These are phyloP conservation scores for Sphaeridia pumilis DNA, from an alignment of 2,888 invertebrate genomes.

Conservation along the genomic window DNA sequence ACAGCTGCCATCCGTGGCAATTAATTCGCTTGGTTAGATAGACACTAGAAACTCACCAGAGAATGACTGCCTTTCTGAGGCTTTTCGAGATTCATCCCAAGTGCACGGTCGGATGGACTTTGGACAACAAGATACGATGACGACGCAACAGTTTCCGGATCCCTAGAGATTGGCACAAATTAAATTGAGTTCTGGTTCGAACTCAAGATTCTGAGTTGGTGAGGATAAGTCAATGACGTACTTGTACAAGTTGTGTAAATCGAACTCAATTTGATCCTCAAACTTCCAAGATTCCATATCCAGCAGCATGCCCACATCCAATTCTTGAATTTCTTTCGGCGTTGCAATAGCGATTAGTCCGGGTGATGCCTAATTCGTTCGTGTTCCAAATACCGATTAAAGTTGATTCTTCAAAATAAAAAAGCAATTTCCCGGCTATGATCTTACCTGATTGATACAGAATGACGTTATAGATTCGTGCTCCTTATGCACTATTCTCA, in stretches of 20 bases:
- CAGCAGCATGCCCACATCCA: conserved; percentile 86
- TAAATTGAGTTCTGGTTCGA: neutral
- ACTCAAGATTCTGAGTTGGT: neutral
- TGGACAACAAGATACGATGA: conserved; percentile 88
- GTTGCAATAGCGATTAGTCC: conserved; percentile 85
- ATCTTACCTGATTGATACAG: conserved; percentile 75
- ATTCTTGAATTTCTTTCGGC: conserved; percentile 91
- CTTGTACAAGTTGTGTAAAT: conserved; percentile 70
- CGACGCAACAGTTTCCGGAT: conserved; percentile 60
- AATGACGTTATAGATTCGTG: conserved; percentile 97
- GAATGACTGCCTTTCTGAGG: conserved; percentile 40
- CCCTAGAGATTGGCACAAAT: conserved; percentile 38
- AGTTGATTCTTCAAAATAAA: neutral
- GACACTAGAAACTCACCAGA: conserved; percentile 53
- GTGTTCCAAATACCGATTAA: neutral
- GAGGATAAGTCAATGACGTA: conserved; percentile 27
- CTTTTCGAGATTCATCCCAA: conserved; percentile 43
- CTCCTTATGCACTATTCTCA: conserved; percentile 95
- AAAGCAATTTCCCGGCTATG: neutral
- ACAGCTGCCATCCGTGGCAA: too few relatives aligned
- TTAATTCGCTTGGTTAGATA: neutral
- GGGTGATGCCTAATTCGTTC: conserved; percentile 51
- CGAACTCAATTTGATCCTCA: conserved; percentile 94
- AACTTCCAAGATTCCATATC: conserved; percentile 79
- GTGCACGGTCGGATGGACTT: conserved; percentile 49